Base-by-base conservation (phyloP, 2,113 vertebrate genomes). In the Malurus melanocephalus region DNA sequence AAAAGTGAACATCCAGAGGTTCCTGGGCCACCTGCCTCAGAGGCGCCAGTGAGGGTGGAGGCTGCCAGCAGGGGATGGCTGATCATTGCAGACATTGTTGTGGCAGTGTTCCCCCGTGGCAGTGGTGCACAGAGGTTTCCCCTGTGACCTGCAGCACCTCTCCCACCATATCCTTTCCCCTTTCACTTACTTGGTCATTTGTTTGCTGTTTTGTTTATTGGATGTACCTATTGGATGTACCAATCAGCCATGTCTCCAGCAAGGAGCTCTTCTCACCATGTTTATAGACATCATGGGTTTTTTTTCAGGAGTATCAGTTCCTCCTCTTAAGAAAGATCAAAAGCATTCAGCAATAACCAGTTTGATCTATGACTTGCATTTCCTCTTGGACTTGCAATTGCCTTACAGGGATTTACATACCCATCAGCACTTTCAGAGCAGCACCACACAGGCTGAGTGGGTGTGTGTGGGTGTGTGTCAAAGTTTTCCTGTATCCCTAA, bases 401-500 rank as follows among this genome's bases (percentile, higher is more conserved):
- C 6, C 5, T 75, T 56, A 24, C 9, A 42, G 53, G 4, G 27
- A 61, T 85, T 90, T 73, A 74, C 16, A 1, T 68, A 79, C 11
- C 24, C 46, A 53, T 23, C 23, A 42, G n/a, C 27, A 22, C 16
- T 68, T 68, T 57, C 55, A 57, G 62, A 62, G 33, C 1, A 15
- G 7, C 55, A 59, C n/a, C 1, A 1, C 7, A 33, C 0, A 1
- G n/a, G 23, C 38, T 69, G 51, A 60, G 19, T 12, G 16, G 32
- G 35, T n/a, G 9, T 33, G 33, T 6, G 17, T n/a, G n/a, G 9
- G 26, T 45, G 35, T 60, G 16, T 59, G 45, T 77, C 48, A 43
- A 60, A 68, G 52, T 65, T 85, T 85, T 79, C 81, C 28, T 60
- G 13, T 35, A 7, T 55, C n/a, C 24, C 38, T 51, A 55, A 65